Percentiles rank a stretch among this genome's conserved stretches.
Evolutionary conservation across 2,888 invertebrate genomes (phyloP).

Genomic region (Dasysyrphus tricinctus): DNA sequence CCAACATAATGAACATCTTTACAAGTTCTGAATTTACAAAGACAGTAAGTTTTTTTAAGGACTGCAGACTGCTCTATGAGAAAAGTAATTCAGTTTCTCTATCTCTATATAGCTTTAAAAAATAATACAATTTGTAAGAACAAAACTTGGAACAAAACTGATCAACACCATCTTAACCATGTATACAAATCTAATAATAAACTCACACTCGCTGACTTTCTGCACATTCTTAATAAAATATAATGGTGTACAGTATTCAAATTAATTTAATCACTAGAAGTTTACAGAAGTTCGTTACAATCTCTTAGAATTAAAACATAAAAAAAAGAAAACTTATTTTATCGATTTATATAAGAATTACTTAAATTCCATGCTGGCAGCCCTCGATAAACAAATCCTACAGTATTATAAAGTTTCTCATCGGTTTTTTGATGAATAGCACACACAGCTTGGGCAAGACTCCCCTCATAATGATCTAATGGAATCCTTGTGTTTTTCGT

Average conservation of each 20-base stretch:
- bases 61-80: too few species aligned
- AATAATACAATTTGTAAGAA: too few species aligned
- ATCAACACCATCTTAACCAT: too few species aligned
- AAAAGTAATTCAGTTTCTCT: too few species aligned
- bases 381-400: slow-evolving; percentile 76
- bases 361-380: slow-evolving; percentile 75
- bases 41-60: too few species aligned
- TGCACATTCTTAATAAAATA: neutral
- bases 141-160: too few species aligned
- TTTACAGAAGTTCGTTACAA: neutral
- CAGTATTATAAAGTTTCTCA: slow-evolving; percentile 69
- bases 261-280: neutral
- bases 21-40: too few species aligned
- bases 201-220: neutral
- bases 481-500: slow-evolving; percentile 24
- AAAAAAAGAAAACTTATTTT: neutral
- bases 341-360: slow-evolving; percentile 38
- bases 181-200: too few species aligned
- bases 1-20: too few species aligned
- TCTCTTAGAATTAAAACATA: neutral
- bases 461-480: slow-evolving; percentile 55
- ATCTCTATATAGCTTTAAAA: too few species aligned
- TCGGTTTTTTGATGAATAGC: slow-evolving; percentile 62
- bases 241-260: neutral
- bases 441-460: slow-evolving; percentile 67